Conservation (phyloP, 1,140 invertebrate species). For the Penaeus indicus region DNA sequence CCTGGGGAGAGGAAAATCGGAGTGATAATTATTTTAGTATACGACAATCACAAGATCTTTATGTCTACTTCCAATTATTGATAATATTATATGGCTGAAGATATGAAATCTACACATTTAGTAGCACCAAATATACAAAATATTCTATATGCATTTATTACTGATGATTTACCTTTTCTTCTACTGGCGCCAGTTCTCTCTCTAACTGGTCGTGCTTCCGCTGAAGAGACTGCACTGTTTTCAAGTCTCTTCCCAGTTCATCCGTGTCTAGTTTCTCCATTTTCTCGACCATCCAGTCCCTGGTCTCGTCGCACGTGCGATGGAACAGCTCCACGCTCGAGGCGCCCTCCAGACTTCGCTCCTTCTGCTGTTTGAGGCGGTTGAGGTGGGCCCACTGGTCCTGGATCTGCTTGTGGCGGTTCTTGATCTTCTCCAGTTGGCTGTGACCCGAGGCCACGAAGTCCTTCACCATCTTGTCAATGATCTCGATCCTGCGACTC, state of each 20-base stretch:
- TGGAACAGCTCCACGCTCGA: conserved; percentile 94
- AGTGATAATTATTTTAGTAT: not conserved
- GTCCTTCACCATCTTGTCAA: conserved; percentile 89
- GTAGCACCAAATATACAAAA: no score
- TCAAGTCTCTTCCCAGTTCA: conserved; percentile 85
- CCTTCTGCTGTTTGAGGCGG: conserved; percentile 88
- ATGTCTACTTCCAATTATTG: not conserved
- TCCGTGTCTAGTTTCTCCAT: conserved; percentile 81
- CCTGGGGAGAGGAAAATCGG: conserved; percentile 24
- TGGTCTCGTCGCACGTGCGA: conserved; percentile 91
- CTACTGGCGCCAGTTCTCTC: conserved; percentile 87
- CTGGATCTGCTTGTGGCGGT: conserved; percentile 76
- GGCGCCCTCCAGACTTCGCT: conserved; percentile 91
- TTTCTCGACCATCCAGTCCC: conserved; percentile 95
- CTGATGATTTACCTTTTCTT: conserved; percentile 82
- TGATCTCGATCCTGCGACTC: conserved; percentile 88
- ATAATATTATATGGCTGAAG: no score
- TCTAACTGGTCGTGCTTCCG: conserved; percentile 90
- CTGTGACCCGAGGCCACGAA: conserved; percentile 87
- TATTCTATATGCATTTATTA: no score
- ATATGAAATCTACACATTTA: no score
- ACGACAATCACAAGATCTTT: not conserved
- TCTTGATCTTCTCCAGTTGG: conserved; percentile 87
- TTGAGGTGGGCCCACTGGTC: conserved; percentile 91
- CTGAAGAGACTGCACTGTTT: conserved; percentile 91